Base-by-base conservation (phyloP, 2,797 vertebrate species). In the Setipinna tenuifilis region DNA sequence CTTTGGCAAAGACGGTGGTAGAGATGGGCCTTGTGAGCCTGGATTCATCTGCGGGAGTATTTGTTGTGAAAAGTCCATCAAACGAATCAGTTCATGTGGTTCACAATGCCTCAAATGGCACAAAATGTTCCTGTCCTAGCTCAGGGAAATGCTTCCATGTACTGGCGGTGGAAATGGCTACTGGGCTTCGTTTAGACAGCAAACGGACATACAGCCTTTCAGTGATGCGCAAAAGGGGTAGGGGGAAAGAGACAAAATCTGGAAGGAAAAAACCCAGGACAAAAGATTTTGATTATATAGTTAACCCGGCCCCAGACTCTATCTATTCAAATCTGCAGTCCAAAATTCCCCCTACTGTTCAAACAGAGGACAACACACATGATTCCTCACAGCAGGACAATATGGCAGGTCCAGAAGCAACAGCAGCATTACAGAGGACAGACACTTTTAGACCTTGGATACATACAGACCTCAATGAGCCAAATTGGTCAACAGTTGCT, bases 1-100 rank as follows among this genome's bases (percentile, higher is more conserved):
- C 68, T 17, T 46, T 81, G 12, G 84, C 54, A 10, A 25, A 16
- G 16, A 83, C 58, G 19, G 31, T 80, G 25, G 25, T 14, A 58
- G 54, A 85, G 59, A 85, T 85, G 71, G 71, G 28, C 57, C 84
- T 85, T n/a, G 48, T 84, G 31, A 84, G 83, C 44, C n/a, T 85
- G 5, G 58, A 85, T 46, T 0, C 54, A 41, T n/a, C 68, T 35
- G 14, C 57, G 25, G 44, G 50, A 19, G 84, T 81, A 10, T 82
- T 85, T 58, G 50, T 81, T 12, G 57, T 85, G 2, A 81, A 82
- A 85, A 62, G 31, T 85, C 84, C 75, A 19, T 35, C 54, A 28
- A n/a, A 61, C 9, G 31, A 81, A 81, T 35, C 48, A 4, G 71
- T 85, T 23, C 65, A 58, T 80, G 50, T 58, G 7, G 84, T 44